Conservation (phyloP, 2,797 vertebrate species). For the Hydrophis major region DNA sequence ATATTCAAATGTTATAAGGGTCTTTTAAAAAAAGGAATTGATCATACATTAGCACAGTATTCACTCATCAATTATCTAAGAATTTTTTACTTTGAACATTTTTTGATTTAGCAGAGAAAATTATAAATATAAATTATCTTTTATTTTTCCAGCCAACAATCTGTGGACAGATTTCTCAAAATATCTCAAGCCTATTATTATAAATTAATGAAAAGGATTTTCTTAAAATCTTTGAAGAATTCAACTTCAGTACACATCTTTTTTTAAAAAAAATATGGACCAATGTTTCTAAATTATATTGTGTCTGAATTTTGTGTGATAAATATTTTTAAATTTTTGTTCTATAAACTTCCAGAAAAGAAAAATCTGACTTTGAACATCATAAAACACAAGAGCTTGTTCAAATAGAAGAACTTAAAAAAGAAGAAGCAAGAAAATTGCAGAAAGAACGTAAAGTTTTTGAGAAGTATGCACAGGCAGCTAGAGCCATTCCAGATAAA, state of each 20-base stretch:
- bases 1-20: neutral
- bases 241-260: neutral
- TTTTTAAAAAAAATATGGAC: neutral
- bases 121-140: neutral
- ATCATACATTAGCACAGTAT: neutral
- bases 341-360: constrained; percentile 76
- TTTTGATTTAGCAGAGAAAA: neutral
- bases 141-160: neutral
- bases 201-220: neutral
- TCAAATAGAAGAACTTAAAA: constrained; percentile 87
- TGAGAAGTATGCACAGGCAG: constrained; percentile 83
- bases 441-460: constrained; percentile 91
- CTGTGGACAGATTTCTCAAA: neutral
- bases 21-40: neutral
- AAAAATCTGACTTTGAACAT: constrained; percentile 83
- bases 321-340: neutral
- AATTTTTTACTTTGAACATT: neutral
- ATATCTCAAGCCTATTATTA: neutral
- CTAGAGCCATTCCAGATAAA: constrained; percentile 90
- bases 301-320: neutral
- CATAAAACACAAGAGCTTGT: constrained; percentile 79
- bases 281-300: neutral
- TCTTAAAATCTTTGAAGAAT: neutral
- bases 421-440: constrained; percentile 85
- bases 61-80: neutral